phyloP scores from a whole-genome alignment of 2,888 invertebrate species.

The Acrocyrtus sp. region DNA sequence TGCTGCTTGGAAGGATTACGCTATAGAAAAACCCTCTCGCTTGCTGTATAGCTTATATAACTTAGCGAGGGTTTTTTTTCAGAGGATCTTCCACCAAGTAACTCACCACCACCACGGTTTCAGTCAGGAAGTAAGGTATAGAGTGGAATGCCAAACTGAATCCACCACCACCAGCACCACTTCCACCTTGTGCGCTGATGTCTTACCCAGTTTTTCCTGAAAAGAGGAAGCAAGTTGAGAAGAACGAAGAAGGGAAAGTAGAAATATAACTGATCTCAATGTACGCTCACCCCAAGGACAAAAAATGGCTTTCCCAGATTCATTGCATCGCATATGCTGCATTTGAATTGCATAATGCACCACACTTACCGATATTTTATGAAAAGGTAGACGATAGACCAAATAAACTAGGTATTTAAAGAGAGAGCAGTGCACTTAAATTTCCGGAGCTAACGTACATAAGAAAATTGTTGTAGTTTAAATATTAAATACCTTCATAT shows the following conservation, averaged over 20 bases:
- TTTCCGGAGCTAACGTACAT: too few relatives aligned
- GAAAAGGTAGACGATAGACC: background rate
- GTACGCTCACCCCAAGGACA: background rate
- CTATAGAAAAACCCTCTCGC: background rate
- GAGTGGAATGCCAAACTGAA: background rate
- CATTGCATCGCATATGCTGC: background rate
- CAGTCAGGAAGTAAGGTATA: too few relatives aligned
- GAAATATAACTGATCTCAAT: background rate
- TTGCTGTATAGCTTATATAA: too few relatives aligned
- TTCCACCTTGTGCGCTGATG: background rate
- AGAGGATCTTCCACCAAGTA: background rate
- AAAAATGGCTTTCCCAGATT: background rate
- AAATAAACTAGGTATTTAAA: too few relatives aligned
- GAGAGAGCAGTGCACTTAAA: too few relatives aligned
- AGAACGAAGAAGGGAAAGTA: too few relatives aligned
- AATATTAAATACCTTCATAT: too few relatives aligned
- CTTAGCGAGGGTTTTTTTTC: too few relatives aligned
- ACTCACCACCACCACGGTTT: background rate
- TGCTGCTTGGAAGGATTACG: background rate
- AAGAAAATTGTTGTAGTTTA: too few relatives aligned
- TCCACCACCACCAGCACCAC: conserved; percentile 11
- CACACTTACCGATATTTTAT: background rate
- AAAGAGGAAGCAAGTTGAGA: background rate
- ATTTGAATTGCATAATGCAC: background rate
- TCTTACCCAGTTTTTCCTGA: background rate